Evolutionary conservation across 1,140 invertebrate genomes (phyloP).

Genomic region (Argopecten irradians): DNA sequence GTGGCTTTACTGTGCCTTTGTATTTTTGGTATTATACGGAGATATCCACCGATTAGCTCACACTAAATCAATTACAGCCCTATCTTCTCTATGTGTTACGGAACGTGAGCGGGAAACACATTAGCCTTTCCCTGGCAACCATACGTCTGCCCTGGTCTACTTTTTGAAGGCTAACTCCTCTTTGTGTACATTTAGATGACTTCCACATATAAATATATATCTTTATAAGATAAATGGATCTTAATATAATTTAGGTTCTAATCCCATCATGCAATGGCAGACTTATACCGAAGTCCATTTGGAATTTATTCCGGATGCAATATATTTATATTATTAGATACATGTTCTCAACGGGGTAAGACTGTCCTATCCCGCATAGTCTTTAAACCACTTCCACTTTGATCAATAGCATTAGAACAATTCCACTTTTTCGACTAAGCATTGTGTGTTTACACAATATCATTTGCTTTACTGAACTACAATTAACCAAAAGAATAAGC

Average conservation of each 20-base stretch:
- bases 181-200: not conserved
- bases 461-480: not conserved
- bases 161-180: not conserved
- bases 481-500: not conserved
- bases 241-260: not conserved
- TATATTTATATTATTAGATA: not conserved
- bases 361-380: not conserved
- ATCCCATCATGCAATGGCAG: not conserved
- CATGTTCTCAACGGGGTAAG: not conserved
- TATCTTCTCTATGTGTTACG: not conserved
- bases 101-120: not conserved
- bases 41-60: not conserved
- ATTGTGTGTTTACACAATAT: not conserved
- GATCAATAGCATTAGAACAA: not conserved
- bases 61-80: not conserved
- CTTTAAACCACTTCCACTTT: not conserved
- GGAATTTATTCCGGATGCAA: not conserved
- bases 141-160: not conserved
- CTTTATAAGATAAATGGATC: not conserved
- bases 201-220: no score
- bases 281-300: not conserved
- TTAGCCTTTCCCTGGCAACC: not conserved
- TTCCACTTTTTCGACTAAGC: not conserved
- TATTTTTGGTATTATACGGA: not conserved
- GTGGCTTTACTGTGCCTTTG: not conserved